These are phyloP conservation scores for Nasonia vitripennis DNA, from an alignment of 1,140 invertebrate species.

Conservation along the genomic window DNA sequence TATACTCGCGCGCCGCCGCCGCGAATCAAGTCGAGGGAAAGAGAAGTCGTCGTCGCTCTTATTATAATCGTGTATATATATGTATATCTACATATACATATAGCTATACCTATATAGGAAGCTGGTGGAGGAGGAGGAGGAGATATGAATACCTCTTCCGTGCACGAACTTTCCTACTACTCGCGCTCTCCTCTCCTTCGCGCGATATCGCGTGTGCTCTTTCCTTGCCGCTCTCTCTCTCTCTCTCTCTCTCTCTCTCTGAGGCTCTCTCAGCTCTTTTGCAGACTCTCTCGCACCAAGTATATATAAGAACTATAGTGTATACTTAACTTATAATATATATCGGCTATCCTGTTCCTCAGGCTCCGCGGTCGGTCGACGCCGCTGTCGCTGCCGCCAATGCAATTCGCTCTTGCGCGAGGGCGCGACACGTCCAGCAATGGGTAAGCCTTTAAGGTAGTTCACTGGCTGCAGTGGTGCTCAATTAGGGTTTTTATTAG, in stretches of 20 bases:
- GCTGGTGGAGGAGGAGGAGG: not conserved
- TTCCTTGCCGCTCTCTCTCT: not conserved
- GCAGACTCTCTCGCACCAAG: not conserved
- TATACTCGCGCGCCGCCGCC: not conserved
- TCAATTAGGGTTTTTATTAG: no score
- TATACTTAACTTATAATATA: no score
- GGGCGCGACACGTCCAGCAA: no score
- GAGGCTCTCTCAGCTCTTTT: no score
- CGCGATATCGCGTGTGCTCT: conserved; percentile 33
- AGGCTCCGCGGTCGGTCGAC: no score
- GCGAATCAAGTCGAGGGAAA: not conserved
- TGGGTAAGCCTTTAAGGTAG: no score
- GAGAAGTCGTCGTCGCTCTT: not conserved
- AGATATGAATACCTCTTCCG: conserved; percentile 25
- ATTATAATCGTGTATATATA: not conserved
- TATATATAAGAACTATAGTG: not conserved
- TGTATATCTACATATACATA: not conserved
- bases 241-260: no score
- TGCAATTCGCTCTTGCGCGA: no score
- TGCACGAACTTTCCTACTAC: conserved; percentile 25
- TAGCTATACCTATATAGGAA: not conserved
- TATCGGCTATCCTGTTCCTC: no score
- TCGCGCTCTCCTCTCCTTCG: conserved; percentile 50
- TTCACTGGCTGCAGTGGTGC: no score
- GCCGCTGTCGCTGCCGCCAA: no score